phyloP scores from a whole-genome alignment of 2,113 vertebrate species.

The zebrafish (Danio rerio) region DNA sequence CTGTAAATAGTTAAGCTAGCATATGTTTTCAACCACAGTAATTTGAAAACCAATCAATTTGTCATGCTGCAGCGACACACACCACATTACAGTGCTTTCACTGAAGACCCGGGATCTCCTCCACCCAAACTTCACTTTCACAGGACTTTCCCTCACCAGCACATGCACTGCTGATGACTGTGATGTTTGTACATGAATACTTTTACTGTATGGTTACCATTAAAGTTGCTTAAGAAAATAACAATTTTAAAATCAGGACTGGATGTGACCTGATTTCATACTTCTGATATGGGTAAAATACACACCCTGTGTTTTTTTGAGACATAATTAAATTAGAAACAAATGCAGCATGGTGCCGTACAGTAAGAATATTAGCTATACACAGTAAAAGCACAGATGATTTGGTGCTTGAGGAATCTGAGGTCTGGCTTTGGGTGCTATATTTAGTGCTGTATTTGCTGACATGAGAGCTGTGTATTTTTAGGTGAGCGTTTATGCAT shows the following conservation, averaged over 20 bases:
- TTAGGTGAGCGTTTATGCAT: constrained; percentile 12
- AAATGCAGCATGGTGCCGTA: background rate
- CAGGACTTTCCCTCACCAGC: background rate
- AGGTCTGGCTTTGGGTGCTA: background rate
- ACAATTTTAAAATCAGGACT: no score
- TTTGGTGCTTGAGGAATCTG: background rate
- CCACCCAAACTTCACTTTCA: constrained; percentile 35
- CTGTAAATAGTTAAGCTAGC: constrained; percentile 19
- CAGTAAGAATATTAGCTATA: background rate
- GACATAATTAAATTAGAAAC: background rate
- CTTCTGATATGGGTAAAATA: no score
- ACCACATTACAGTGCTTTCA: constrained; percentile 8
- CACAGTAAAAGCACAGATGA: background rate
- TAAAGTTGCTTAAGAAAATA: no score
- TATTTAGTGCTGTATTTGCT: constrained; percentile 13
- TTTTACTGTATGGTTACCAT: background rate
- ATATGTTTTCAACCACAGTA: constrained; percentile 29
- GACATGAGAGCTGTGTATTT: constrained; percentile 3
- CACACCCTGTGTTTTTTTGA: no score
- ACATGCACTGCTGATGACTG: background rate
- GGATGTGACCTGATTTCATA: no score
- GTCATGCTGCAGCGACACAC: constrained; percentile 31
- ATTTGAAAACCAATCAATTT: constrained; percentile 29
- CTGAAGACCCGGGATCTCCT: background rate
- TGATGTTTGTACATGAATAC: background rate